These are phyloP conservation scores for Mesorhabditis spiculigera DNA, from an alignment of 2,888 invertebrate genomes.

Conservation along the genomic window DNA sequence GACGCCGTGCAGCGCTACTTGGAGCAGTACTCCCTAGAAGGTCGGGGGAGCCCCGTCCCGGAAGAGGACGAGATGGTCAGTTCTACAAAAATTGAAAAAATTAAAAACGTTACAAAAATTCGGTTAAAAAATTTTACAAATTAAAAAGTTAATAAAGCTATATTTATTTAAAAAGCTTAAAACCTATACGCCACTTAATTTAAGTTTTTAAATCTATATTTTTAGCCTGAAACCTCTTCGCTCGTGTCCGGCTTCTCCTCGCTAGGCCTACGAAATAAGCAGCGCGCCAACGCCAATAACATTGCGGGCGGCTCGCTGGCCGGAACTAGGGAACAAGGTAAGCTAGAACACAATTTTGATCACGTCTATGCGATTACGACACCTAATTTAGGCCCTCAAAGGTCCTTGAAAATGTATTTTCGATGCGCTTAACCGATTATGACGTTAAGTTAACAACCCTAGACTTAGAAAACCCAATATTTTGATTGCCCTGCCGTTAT, in stretches of 20 bases:
- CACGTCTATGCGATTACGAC: no score
- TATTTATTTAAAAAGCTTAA: not conserved
- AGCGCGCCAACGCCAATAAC: not conserved
- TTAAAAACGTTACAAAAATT: no score
- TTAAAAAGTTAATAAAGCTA: not conserved
- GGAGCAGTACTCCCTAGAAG: constrained; percentile 41
- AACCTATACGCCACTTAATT: not conserved
- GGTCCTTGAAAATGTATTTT: no score
- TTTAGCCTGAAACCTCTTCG: constrained; percentile 2
- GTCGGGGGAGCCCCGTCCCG: constrained; percentile 29
- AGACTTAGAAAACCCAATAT: no score
- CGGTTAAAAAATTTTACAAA: no score
- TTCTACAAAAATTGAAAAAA: not conserved
- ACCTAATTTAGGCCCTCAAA: no score
- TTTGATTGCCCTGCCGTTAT: no score
- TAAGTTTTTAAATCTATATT: not conserved
- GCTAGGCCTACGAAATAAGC: not conserved
- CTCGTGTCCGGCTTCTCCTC: not conserved
- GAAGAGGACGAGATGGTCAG: constrained; percentile 13
- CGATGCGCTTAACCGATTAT: no score
- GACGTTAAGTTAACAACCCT: no score
- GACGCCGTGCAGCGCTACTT: constrained; percentile 41
- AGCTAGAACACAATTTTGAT: not conserved
- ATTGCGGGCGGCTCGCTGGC: not conserved
- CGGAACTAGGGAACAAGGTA: not conserved